Evolutionary conservation across 1,140 invertebrate genomes (phyloP).

Genomic region (Leptinotarsa undecemlineata): DNA sequence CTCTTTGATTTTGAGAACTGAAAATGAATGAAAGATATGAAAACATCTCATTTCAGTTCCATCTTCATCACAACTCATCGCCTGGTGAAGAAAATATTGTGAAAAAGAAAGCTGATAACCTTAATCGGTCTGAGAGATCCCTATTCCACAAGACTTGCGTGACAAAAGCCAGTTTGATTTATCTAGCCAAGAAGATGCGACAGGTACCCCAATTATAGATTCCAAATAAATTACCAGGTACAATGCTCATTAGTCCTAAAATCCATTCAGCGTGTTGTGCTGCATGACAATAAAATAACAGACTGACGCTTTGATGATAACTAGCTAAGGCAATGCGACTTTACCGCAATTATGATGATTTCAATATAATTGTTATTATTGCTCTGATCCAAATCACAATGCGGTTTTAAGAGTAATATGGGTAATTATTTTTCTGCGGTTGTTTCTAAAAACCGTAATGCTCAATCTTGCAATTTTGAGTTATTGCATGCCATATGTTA

Average conservation of each 20-base stretch:
- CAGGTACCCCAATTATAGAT: conserved; percentile 28
- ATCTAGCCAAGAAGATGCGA: conserved; percentile 24
- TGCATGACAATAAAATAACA: conserved; percentile 20
- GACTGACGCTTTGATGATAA: neutral
- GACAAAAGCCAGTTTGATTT: conserved; percentile 25
- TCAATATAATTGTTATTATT: neutral
- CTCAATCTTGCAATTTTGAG: too few relatives aligned
- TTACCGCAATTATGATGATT: conserved; percentile 5
- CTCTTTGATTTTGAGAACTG: too few relatives aligned
- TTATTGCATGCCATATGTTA: too few relatives aligned
- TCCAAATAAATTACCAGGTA: conserved; percentile 26
- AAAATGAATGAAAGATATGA: neutral
- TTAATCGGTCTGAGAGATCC: conserved; percentile 3
- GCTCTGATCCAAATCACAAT: neutral
- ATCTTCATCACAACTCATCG: neutral
- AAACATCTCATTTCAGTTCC: neutral
- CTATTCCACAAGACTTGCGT: conserved; percentile 16
- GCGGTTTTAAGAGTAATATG: neutral
- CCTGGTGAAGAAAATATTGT: neutral
- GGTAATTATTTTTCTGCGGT: too few relatives aligned
- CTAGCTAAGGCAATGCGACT: neutral
- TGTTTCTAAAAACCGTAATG: too few relatives aligned
- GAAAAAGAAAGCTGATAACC: neutral
- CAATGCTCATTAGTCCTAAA: conserved; percentile 23
- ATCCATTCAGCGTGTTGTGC: conserved; percentile 8